phyloP scores from a whole-genome alignment of 2,797 vertebrate genomes.

The Macropodus opercularis region DNA sequence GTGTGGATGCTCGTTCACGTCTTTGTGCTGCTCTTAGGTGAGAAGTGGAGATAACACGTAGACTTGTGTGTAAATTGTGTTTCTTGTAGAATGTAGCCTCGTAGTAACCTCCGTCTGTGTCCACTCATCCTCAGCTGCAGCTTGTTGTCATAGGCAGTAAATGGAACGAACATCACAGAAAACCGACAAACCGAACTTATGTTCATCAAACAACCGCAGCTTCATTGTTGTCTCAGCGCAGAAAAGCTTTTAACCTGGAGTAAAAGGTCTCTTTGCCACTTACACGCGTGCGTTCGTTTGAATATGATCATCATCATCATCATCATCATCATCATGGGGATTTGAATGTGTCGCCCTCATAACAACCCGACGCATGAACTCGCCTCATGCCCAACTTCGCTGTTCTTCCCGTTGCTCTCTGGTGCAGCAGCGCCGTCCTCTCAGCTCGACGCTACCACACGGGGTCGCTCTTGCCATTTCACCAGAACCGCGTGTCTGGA shows the following conservation, averaged over 20 bases:
- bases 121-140: conserved; percentile 23
- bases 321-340: neutral
- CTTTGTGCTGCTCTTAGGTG: conserved; percentile 80
- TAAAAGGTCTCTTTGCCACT: neutral
- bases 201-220: conserved; percentile 5
- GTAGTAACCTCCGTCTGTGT: no score
- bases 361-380: neutral
- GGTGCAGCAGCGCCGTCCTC: conserved; percentile 29
- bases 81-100: neutral
- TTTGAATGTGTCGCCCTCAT: neutral
- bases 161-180: no score
- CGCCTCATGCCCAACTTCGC: conserved; percentile 46
- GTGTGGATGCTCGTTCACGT: conserved; percentile 77
- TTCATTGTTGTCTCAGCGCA: neutral
- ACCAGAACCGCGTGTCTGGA: conserved; percentile 32
- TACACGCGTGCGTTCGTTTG: neutral
- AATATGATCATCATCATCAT: conserved; percentile 25
- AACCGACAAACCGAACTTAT: conserved; percentile 34
- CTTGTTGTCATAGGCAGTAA: neutral
- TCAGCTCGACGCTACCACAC: conserved; percentile 52
- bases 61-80: neutral
- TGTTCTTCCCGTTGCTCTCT: conserved; percentile 19
- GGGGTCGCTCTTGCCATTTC: conserved; percentile 79
- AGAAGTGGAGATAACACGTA: conserved; percentile 54
- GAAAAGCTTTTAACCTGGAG: neutral